Base-by-base conservation (phyloP, 2,113 vertebrate genomes). In the Choloepus hoffmanni region DNA sequence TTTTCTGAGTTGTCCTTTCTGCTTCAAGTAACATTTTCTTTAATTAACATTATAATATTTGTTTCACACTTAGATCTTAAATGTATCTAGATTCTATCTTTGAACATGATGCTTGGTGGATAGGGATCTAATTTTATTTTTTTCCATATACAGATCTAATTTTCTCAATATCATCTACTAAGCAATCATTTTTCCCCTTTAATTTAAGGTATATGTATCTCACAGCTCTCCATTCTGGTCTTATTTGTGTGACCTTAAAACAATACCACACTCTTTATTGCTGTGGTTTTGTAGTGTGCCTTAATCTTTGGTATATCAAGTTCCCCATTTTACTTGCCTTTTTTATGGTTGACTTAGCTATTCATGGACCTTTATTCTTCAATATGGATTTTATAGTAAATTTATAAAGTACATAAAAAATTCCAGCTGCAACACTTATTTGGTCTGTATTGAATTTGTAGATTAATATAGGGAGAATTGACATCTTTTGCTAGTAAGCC, bases 111-210 rank as follows among this genome's bases (percentile, higher is more conserved):
- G 12, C 21, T 50, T 50, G 48, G 48, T 53, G 53, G 2, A 12
- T 79, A 15, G 48, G 10, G 30, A 62, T 87, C 55, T 5, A 53
- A 8, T 68, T 86, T 89, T 50, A 43, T 43, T 60, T 50, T 50
- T 50, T 50, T 50, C 11, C 48, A 50, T 50, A 50, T 50, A 50
- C 11, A 11, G 48, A 50, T 95, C 23, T 36, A 33, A 10, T 70
- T 90, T 96, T 95, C 50, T 93, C n/a, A 65, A 45, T 58, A 24
- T 30, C 7, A 24, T 62, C 43, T 95, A 62, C 65, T 73, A 92
- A 94, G 12, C 50, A 70, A 72, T 60, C n/a, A 24, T 72, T 60
- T 86, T 95, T 86, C 7, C 19, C 7, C 21, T 89, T 58, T 85
- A 58, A 60, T 58, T 84, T 78, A 92, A 82, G 36, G 58, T 33